Conservation (phyloP, 64 coral and sea anemone species). For the Pocillopora verrucosa region DNA sequence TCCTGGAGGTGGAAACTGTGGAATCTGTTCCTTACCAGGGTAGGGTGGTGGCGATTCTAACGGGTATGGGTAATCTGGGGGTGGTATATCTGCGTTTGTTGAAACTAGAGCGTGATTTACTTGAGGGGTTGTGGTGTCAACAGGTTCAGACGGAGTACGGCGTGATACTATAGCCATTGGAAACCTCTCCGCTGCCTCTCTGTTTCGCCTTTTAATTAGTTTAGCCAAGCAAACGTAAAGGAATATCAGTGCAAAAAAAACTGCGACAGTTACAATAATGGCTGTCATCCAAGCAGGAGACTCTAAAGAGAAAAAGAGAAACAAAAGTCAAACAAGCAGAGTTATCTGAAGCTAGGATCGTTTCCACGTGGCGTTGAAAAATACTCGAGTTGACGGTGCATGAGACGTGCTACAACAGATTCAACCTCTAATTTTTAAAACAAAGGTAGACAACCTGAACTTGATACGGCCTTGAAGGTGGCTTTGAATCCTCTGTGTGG, state of each 20-base stretch:
- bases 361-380: no score
- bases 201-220: background rate
- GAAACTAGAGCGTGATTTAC: background rate
- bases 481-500: background rate
- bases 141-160: background rate
- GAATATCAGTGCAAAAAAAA: background rate
- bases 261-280: no score
- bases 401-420: no score
- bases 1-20: slow-evolving; percentile 17
- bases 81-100: background rate
- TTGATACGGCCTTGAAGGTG: background rate
- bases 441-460: background rate
- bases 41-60: background rate
- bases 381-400: no score
- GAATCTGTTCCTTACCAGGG: background rate
- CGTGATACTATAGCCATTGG: background rate
- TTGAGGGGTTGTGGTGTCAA: background rate
- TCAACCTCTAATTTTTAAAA: background rate
- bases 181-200: background rate
- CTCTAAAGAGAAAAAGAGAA: no score
- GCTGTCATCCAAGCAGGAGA: no score
- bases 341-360: no score
- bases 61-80: background rate
- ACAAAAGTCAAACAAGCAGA: no score
- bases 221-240: no score